These are phyloP conservation scores for Dendrocopos noguchii DNA, from an alignment of 2,113 vertebrate species.

Conservation along the genomic window DNA sequence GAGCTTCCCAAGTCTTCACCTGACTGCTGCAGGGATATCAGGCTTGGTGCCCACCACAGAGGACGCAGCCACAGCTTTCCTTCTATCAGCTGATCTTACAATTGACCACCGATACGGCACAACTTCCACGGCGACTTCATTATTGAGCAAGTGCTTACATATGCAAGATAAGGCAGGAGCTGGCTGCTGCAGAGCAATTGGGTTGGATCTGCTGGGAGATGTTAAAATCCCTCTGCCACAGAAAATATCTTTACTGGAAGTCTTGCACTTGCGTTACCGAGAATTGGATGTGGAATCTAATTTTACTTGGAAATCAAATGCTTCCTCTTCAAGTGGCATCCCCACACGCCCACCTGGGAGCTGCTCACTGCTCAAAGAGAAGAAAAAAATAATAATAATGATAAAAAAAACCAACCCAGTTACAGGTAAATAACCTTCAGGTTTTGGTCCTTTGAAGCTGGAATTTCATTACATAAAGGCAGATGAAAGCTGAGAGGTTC, in stretches of 20 bases:
- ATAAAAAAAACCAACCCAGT: not conserved
- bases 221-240: not conserved
- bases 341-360: not conserved
- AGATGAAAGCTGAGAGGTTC: conserved; percentile 34
- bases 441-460: not conserved
- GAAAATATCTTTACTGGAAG: conserved; percentile 43
- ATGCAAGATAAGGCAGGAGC: conserved; percentile 8
- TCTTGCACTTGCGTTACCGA: not conserved
- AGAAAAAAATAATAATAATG: not conserved
- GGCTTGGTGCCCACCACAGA: not conserved
- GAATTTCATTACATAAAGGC: not conserved
- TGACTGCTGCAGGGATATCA: not conserved
- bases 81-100: conserved; percentile 9
- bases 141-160: conserved; percentile 26
- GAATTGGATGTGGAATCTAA: conserved; percentile 21
- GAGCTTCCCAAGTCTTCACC: not conserved
- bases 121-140: conserved; percentile 34
- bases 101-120: not conserved
- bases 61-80: not conserved
- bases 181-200: not conserved
- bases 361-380: not conserved
- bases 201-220: not conserved
- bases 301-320: conserved; percentile 56
- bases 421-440: conserved; percentile 51
- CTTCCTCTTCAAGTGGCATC: conserved; percentile 8